A percentile compares a stretch with the other conserved stretches of the same genome.
Evolutionary conservation across 2,888 invertebrate genomes (phyloP).

Genomic region (Xestobium rufovillosum): DNA sequence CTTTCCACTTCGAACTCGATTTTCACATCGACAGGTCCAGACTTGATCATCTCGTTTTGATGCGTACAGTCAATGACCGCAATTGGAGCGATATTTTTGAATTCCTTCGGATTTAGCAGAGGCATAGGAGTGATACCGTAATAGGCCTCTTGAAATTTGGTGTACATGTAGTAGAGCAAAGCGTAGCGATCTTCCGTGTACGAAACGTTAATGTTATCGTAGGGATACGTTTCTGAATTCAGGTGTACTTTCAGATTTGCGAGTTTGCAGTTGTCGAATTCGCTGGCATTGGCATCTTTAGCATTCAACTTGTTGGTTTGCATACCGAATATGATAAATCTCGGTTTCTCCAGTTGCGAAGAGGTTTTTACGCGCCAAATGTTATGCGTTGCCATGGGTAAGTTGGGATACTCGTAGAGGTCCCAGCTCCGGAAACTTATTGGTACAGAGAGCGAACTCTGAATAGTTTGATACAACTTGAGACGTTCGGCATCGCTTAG

Average conservation of each 20-base stretch:
- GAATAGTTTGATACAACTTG: slow-evolving; percentile 15
- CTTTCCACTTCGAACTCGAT: slow-evolving; percentile 27
- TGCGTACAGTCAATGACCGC: slow-evolving; percentile 28
- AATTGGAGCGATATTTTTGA: slow-evolving; percentile 25
- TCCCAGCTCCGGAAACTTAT: slow-evolving; percentile 36
- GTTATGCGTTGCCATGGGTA: slow-evolving; percentile 31
- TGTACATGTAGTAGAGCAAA: too few relatives aligned
- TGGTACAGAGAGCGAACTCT: slow-evolving; percentile 14
- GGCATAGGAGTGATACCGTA: slow-evolving; percentile 35
- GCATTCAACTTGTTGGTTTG: slow-evolving; percentile 34
- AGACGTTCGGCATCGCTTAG: slow-evolving; percentile 22
- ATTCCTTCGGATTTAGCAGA: slow-evolving; percentile 17
- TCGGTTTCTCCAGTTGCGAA: slow-evolving; percentile 33
- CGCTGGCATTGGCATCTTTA: slow-evolving; percentile 20
- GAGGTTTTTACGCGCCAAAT: slow-evolving; percentile 32
- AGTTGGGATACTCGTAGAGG: slow-evolving; percentile 34
- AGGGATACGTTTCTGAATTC: slow-evolving; percentile 36
- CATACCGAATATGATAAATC: slow-evolving; percentile 34
- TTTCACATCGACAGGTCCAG: slow-evolving; percentile 26
- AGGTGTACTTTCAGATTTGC: too few relatives aligned
- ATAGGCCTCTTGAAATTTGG: slow-evolving; percentile 24
- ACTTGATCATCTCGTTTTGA: slow-evolving; percentile 27
- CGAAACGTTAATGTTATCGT: slow-evolving; percentile 30
- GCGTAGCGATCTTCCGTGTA: slow-evolving; percentile 25
- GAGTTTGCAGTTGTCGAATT: slow-evolving; percentile 29